A percentile compares a stretch with the other conserved stretches of the same genome.
Conservation (phyloP, 2,797 vertebrate genomes). For the Hydrolagus colliei region DNA sequence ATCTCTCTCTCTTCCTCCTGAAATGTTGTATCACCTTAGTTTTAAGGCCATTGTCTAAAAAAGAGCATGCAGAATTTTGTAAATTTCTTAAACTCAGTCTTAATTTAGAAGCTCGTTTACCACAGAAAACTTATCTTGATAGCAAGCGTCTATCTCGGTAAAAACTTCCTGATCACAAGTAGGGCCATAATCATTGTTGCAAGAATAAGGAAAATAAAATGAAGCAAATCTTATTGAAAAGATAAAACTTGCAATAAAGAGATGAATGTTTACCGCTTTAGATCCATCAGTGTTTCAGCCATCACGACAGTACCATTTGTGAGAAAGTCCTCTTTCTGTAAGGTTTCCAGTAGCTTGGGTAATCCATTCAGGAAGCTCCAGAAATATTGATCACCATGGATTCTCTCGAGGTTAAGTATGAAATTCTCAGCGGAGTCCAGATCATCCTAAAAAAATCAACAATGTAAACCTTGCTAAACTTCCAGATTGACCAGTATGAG, state of each 20-base stretch:
- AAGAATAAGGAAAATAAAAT: too few species aligned
- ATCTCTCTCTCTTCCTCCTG: too few species aligned
- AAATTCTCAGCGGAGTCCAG: constrained; percentile 48
- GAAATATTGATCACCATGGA: constrained; percentile 47
- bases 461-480: neutral
- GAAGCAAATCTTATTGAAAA: too few species aligned
- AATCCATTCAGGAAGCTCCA: constrained; percentile 49
- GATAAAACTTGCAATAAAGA: neutral
- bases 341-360: constrained; percentile 13
- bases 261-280: constrained; percentile 1
- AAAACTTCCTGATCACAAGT: too few species aligned
- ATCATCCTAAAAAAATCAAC: constrained; percentile 41
- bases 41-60: too few species aligned
- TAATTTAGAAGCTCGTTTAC: too few species aligned
- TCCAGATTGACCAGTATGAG: constrained; percentile 4
- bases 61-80: too few species aligned
- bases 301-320: neutral
- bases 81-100: too few species aligned
- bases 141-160: too few species aligned
- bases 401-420: constrained; percentile 44
- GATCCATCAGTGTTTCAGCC: neutral
- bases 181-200: too few species aligned
- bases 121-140: too few species aligned
- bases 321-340: constrained; percentile 31
- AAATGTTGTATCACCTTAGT: too few species aligned